Conservation (phyloP, 2,113 vertebrate species). For the Mellivora capensis region DNA sequence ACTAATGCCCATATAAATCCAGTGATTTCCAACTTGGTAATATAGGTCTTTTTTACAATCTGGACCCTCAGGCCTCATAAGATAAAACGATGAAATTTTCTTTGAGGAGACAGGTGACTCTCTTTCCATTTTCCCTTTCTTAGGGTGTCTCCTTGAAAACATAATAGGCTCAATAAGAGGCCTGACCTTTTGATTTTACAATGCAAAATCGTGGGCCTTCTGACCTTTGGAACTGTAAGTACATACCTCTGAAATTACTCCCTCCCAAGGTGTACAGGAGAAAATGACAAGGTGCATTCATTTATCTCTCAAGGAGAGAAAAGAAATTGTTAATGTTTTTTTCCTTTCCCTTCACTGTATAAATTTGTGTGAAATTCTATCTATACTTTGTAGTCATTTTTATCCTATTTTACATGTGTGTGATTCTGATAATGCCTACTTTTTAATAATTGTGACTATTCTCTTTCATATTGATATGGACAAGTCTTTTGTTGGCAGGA, state of each 20-base stretch:
- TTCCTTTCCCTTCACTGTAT: background rate
- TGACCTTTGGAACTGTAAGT: background rate
- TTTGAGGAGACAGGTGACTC: background rate
- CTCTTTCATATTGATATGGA: background rate
- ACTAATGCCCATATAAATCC: background rate
- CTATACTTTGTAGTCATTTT: background rate
- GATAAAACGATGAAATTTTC: background rate
- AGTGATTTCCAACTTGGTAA: background rate
- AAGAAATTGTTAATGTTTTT: background rate
- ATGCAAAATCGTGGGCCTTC: background rate
- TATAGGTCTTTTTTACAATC: background rate
- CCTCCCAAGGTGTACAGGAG: background rate
- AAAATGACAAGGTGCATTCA: background rate
- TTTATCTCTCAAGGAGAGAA: slow-evolving; percentile 5
- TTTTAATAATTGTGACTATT: background rate
- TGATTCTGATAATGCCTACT: background rate
- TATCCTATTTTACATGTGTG: background rate
- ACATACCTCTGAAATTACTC: background rate
- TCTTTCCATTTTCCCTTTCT: background rate
- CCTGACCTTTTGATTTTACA: background rate
- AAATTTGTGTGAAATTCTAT: background rate
- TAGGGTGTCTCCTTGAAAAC: background rate
- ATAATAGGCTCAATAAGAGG: background rate
- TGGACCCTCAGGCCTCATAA: background rate
- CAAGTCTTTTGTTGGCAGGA: background rate